Evolutionary conservation across 2,888 invertebrate species (phyloP), one percentile per base, ranked within the genome.

Genomic region (Eupithecia dodoneata): DNA sequence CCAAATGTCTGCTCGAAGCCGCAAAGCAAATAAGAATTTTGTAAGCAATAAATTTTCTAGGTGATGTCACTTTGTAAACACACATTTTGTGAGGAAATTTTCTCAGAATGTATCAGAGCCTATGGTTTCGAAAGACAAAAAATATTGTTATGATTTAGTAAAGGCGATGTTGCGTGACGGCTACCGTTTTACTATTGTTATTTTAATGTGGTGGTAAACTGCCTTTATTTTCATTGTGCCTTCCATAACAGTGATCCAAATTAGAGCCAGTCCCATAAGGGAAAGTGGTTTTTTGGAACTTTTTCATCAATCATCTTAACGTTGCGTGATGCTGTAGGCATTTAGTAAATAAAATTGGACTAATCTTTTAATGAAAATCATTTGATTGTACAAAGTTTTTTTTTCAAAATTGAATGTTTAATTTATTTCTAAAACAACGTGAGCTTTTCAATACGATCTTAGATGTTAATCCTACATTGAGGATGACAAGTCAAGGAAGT

Each of bases 261-360:
- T 76, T 79, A 73, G 75, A 73, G 71, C 77, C 59, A 76, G 78
- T 79, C 83, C 80, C 76, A 76, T 74, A 83, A 85, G 85, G 79
- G 83, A 87, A 87, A 87, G 85, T 84, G 83, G 83, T 83, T 78
- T 82, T 82, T 84, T 81, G 80, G 80, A 82, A 82, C 81, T 79
- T 77, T 81, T 85, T 87, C 86, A 89, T 89, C 79, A 84, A 82
- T 77, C 82, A 83, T 83, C 81, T 78, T 82, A 86, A 84, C 85
- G 85, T 87, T 85, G 87, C 87, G 86, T 89, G 85, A 83, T 82
- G 85, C 87, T 85, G 82, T 81, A 78, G 87, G 89, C 87, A 78
- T 83, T 82, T 76, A 84, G 77, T 82, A 83, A 83, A 84, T 84
- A 85, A 30, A 30, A 83, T 87, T 85, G 84, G 84, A 84, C 86